Evolutionary conservation across 2,888 invertebrate genomes (phyloP).

Genomic region (Operophtera brumata): DNA sequence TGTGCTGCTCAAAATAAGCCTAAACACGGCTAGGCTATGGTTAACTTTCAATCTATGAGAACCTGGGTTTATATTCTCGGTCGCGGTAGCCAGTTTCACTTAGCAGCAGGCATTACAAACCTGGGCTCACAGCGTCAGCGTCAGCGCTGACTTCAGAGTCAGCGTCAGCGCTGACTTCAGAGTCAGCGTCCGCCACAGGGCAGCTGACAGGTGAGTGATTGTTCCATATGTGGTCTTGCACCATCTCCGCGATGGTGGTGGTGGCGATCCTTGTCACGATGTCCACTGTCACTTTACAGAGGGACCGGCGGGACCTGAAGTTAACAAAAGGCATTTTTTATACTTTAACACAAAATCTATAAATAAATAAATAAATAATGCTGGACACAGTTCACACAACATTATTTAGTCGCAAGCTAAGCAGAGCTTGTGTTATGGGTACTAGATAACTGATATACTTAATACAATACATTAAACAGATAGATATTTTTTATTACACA

Average conservation of each 20-base stretch:
- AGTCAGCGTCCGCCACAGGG: slow-evolving; percentile 80
- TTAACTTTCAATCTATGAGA: no score
- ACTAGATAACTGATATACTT: no score
- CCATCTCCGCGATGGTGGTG: slow-evolving; percentile 71
- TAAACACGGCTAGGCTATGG: no score
- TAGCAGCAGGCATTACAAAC: slow-evolving; percentile 37
- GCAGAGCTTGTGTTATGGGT: no score
- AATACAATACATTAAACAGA: no score
- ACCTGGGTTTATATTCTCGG: no score
- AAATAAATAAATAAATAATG: no score
- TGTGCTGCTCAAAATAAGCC: no score
- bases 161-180: slow-evolving; percentile 70
- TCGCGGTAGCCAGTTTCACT: background rate
- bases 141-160: slow-evolving; percentile 79
- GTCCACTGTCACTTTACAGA: slow-evolving; percentile 84
- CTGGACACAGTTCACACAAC: no score
- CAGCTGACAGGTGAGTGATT: slow-evolving; percentile 77
- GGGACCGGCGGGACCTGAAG: slow-evolving; percentile 80
- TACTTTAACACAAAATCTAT: no score
- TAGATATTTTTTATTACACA: no score
- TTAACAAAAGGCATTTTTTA: background rate
- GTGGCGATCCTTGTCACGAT: slow-evolving; percentile 82
- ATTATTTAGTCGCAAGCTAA: no score
- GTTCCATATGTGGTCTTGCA: slow-evolving; percentile 80
- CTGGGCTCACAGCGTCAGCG: slow-evolving; percentile 65